Conservation (phyloP, 2,888 invertebrate species). For the Rhimphoctona megacephalus region DNA sequence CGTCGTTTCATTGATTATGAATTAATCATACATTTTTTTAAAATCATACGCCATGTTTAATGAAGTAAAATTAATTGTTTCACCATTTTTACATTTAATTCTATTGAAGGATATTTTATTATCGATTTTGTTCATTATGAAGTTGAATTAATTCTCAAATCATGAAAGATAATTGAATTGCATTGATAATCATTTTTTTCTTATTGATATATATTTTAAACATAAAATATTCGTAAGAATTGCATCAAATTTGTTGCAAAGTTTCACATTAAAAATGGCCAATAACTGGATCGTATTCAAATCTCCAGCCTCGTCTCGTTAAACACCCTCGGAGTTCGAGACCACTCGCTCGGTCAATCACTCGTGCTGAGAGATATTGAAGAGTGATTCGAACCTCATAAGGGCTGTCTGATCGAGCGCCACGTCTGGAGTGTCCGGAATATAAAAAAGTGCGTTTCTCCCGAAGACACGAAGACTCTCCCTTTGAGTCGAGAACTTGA, state of each 20-base stretch:
- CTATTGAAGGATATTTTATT: background rate
- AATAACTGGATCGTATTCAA: slow-evolving; percentile 20
- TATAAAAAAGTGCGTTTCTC: slow-evolving; percentile 36
- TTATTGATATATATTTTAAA: background rate
- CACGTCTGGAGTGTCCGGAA: slow-evolving; percentile 50
- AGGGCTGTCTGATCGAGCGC: slow-evolving; percentile 43
- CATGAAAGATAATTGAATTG: background rate
- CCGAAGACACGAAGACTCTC: slow-evolving; percentile 25
- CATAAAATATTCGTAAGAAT: background rate
- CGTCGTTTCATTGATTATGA: background rate
- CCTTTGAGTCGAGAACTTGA: slow-evolving; percentile 10
- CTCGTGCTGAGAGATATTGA: slow-evolving; percentile 28
- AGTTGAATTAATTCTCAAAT: background rate
- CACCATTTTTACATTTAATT: background rate
- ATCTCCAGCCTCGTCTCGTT: slow-evolving; percentile 35
- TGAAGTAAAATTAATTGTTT: background rate
- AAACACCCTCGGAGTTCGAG: slow-evolving; percentile 43
- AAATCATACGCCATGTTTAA: background rate
- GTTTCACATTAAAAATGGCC: slow-evolving; percentile 33
- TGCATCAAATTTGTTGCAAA: background rate
- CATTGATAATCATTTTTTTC: background rate
- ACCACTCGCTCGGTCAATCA: slow-evolving; percentile 55
- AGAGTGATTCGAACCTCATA: slow-evolving; percentile 29
- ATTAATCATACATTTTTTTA: too few relatives aligned
- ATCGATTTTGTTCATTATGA: background rate